These are phyloP conservation scores for Odontophorus gujanensis DNA, from an alignment of 2,113 vertebrate species.

Conservation along the genomic window DNA sequence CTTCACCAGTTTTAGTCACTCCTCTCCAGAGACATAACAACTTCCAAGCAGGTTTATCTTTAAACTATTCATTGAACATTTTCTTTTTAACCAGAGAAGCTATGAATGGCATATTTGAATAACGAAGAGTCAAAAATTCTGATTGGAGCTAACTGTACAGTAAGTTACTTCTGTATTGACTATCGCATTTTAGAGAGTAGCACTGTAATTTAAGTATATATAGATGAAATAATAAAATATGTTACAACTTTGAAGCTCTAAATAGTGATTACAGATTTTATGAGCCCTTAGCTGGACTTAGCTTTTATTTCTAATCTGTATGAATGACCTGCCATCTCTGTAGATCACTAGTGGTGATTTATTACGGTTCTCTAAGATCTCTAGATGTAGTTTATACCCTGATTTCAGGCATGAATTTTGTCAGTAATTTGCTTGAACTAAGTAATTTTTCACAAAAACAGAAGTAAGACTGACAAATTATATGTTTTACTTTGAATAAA, in stretches of 20 bases:
- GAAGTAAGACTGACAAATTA: conserved; percentile 18
- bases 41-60: not conserved
- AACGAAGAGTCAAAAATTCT: not conserved
- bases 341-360: conserved; percentile 43
- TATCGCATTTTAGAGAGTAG: not conserved
- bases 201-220: not conserved
- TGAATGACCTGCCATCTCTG: conserved; percentile 20
- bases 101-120: not conserved
- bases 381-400: conserved; percentile 6
- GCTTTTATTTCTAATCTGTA: conserved; percentile 48
- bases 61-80: not conserved
- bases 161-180: not conserved
- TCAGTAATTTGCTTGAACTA: conserved; percentile 28
- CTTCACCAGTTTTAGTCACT: not conserved
- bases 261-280: not conserved
- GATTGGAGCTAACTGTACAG: not conserved
- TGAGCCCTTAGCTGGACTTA: not conserved
- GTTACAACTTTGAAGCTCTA: not conserved
- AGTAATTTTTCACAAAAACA: conserved; percentile 41
- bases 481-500: not conserved
- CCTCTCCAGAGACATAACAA: not conserved
- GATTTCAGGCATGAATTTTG: conserved; percentile 25
- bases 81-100: not conserved
- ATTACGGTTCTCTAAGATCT: conserved; percentile 6
- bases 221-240: not conserved